These are phyloP conservation scores for Drosophila phalerata DNA, from an alignment of 2,888 invertebrate species.

Conservation along the genomic window DNA sequence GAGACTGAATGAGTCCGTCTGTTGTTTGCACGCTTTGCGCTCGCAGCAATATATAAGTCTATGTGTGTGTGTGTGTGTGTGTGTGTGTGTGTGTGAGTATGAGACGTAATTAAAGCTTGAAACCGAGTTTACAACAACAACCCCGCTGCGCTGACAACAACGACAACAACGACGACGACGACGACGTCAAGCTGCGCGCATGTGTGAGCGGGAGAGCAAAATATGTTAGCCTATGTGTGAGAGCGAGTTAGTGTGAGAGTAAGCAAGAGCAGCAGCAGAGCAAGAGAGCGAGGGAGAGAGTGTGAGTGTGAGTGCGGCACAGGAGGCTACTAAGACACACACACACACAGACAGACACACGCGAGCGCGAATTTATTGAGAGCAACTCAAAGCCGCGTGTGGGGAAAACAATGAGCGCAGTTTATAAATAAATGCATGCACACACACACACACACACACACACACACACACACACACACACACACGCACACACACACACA, in stretches of 20 bases:
- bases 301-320: slow-evolving; percentile 13
- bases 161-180: slow-evolving; percentile 36
- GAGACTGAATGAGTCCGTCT: slow-evolving; percentile 65
- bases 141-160: slow-evolving; percentile 46
- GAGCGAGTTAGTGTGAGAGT: slow-evolving; percentile 10
- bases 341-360: not conserved
- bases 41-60: slow-evolving; percentile 28
- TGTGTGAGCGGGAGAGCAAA: slow-evolving; percentile 56
- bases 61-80: slow-evolving; percentile 6
- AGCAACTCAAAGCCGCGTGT: slow-evolving; percentile 47
- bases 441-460: slow-evolving; percentile 31
- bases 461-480: slow-evolving; percentile 33
- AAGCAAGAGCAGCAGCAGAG: slow-evolving; percentile 18
- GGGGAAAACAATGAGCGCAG: slow-evolving; percentile 65
- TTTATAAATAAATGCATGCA: slow-evolving; percentile 65
- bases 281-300: slow-evolving; percentile 10
- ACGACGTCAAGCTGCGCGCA: slow-evolving; percentile 47
- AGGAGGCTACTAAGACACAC: slow-evolving; percentile 47
- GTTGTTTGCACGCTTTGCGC: slow-evolving; percentile 57
- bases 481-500: slow-evolving; percentile 21
- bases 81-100: slow-evolving; percentile 42
- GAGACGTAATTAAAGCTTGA: slow-evolving; percentile 79
- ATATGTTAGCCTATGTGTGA: slow-evolving; percentile 33
- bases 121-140: slow-evolving; percentile 80
- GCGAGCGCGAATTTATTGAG: slow-evolving; percentile 17